Conservation (phyloP, 2,113 vertebrate species). For the Climacteris rufus region DNA sequence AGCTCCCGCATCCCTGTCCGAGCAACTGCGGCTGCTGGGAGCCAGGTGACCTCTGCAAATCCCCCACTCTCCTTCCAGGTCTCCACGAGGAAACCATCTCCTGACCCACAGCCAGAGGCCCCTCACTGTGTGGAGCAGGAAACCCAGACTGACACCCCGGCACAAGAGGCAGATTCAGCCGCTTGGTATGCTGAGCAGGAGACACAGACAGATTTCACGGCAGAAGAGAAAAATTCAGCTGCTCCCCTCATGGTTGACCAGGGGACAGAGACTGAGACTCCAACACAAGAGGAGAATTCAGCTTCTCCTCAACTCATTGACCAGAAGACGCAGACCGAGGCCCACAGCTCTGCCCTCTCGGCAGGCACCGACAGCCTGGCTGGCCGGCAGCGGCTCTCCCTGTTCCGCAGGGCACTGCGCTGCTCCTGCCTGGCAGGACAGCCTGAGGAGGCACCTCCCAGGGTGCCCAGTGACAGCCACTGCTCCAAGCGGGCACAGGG, state of each 20-base stretch:
- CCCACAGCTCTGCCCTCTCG: background rate
- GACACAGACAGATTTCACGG: background rate
- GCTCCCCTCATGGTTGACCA: background rate
- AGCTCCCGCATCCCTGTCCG: background rate
- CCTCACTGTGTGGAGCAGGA: background rate
- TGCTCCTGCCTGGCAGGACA: accelerated
- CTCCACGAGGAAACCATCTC: background rate
- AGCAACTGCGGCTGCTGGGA: background rate
- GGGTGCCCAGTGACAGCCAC: background rate
- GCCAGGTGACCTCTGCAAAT: background rate
- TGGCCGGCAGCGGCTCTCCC: background rate
- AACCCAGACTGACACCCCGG: background rate
- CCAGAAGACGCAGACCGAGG: background rate
- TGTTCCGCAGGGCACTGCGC: background rate
- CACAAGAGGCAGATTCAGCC: background rate
- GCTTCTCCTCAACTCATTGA: background rate
- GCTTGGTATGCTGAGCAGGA: background rate
- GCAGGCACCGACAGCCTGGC: background rate
- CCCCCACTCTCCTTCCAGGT: background rate
- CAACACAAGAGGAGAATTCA: background rate
- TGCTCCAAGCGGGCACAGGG: background rate
- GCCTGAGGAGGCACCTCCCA: accelerated
- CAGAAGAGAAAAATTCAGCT: background rate
- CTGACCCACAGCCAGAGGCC: background rate
- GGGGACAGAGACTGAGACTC: background rate